Evolutionary conservation across 2,797 vertebrate genomes (phyloP).

Genomic region (Scarus forsteni): DNA sequence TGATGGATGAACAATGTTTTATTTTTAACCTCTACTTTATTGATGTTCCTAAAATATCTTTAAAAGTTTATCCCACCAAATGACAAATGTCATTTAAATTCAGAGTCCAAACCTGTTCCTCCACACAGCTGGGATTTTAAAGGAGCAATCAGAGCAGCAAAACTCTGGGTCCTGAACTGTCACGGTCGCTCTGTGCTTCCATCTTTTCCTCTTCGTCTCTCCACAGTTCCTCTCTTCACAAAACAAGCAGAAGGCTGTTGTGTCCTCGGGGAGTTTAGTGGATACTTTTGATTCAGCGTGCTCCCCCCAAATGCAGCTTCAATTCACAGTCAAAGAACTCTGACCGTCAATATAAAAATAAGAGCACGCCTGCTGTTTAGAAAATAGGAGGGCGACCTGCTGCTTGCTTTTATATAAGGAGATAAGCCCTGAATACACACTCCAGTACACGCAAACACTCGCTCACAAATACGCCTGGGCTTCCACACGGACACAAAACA

Average conservation of each 20-base stretch:
- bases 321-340: constrained; percentile 23
- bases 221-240: constrained; percentile 18
- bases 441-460: not conserved
- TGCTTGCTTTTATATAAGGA: constrained; percentile 39
- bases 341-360: constrained; percentile 39
- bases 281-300: constrained; percentile 34
- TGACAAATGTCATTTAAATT: no score
- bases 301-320: constrained; percentile 10
- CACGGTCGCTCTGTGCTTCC: not conserved
- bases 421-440: constrained; percentile 13
- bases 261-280: constrained; percentile 20
- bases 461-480: not conserved
- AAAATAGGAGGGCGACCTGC: constrained; percentile 25
- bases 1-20: no score
- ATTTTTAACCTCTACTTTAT: no score
- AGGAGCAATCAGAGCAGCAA: not conserved
- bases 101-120: no score
- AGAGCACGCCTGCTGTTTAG: constrained; percentile 33
- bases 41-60: no score
- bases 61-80: no score
- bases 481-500: constrained; percentile 15
- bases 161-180: not conserved
- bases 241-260: constrained; percentile 15
- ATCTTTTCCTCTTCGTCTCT: constrained; percentile 18
- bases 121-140: no score